phyloP scores from a whole-genome alignment of 1,140 invertebrate genomes.

The Arctopsyche grandis region DNA sequence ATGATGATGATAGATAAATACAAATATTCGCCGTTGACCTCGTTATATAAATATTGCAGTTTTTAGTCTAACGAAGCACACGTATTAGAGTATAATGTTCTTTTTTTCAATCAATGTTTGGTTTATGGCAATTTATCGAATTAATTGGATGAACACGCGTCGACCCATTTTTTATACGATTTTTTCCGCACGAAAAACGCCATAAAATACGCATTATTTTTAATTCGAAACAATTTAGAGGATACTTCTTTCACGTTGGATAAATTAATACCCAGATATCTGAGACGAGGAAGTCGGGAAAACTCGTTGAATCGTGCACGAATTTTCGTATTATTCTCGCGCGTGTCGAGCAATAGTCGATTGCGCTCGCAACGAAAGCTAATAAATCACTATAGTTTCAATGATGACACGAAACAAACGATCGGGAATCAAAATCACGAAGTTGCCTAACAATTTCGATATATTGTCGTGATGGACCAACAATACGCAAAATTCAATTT shows the following conservation, averaged over 20 bases:
- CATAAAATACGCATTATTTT: no score
- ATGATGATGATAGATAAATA: not conserved
- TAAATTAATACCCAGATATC: no score
- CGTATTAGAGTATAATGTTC: no score
- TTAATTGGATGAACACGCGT: no score
- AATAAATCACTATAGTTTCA: not conserved
- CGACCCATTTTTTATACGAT: no score
- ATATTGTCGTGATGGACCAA: conserved; percentile 14
- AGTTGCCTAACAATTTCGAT: not conserved
- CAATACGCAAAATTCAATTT: conserved; percentile 28
- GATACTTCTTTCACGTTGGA: no score
- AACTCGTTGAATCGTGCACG: not conserved
- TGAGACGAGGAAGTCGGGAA: not conserved
- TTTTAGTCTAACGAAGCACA: not conserved
- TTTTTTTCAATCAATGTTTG: no score
- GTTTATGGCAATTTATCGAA: no score
- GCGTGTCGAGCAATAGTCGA: not conserved
- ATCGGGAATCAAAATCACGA: not conserved
- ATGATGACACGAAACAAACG: not conserved
- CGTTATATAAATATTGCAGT: not conserved
- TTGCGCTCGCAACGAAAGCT: not conserved
- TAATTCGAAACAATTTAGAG: no score
- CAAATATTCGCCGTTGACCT: not conserved
- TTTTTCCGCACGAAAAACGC: no score
- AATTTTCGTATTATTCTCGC: not conserved